Evolutionary conservation across 2,113 vertebrate genomes (phyloP), one percentile per base, ranked within the genome.

Genomic region (Ceratotherium simum): DNA sequence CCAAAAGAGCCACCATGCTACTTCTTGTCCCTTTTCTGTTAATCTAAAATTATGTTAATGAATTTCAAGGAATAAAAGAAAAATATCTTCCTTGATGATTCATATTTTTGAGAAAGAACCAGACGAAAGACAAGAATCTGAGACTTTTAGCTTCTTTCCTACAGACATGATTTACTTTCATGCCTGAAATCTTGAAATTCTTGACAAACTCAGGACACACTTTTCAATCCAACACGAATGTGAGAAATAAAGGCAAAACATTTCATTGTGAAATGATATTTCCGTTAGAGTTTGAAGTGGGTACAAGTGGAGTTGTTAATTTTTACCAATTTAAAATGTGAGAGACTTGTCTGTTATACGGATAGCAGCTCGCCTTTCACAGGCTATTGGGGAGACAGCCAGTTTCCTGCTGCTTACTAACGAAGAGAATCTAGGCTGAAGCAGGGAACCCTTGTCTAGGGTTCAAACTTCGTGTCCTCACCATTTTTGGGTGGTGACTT

Each of bases 181-280:
- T 93, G 76, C n/a, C 21, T 93, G 58, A 70, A 92, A 94, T 94
- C 51, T 86, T 81, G 16, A 94, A 92, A 95, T 97, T 93, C 56
- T 96, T 87, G 85, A 85, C 80, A 97, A 92, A 90, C 60, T 33
- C 79, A 79, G 64, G 90, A 94, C 36, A 95, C 88, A 92, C 62
- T 98, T 95, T 92, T 60, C 90, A 96, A 97, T 95, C 90, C 84
- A 98, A 75, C 48, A 93, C 17, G 27, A 88, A 94, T 94, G 97
- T 98, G 96, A 98, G 90, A 98, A 94, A 91, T 67, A 65, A 89
- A 95, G 72, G 85, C 58, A 96, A 96, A 96, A 86, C 56, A 89
- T 95, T 70, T 97, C 62, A 93, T 91, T 98, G 96, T 96, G 36
- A 73, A 86, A 95, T 98, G 91, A 90, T 94, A 96, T 95, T 98